These are phyloP conservation scores for Misgurnus mizolepis DNA, from an alignment of 2,113 vertebrate species.

Conservation along the genomic window DNA sequence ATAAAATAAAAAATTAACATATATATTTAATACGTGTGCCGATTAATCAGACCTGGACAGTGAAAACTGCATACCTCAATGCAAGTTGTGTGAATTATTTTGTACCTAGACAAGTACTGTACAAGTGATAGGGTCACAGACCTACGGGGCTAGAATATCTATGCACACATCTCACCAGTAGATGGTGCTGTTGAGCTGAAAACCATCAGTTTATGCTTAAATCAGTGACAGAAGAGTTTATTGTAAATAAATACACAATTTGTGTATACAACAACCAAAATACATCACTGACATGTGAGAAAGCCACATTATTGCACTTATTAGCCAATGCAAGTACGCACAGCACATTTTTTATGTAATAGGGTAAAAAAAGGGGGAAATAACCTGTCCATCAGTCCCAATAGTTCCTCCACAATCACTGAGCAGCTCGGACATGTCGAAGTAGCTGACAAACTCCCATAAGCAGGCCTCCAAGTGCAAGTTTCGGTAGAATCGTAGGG, in stretches of 20 bases:
- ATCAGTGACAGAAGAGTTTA: background rate
- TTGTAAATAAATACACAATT: background rate
- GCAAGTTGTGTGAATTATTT: too few species aligned
- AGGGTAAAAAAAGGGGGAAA: background rate
- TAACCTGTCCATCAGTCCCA: slow-evolving; percentile 84
- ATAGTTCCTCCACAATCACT: slow-evolving; percentile 67
- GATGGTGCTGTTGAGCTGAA: slow-evolving; percentile 1
- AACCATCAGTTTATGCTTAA: background rate
- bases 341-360: background rate
- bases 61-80: too few species aligned
- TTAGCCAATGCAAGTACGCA: too few species aligned
- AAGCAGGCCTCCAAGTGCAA: slow-evolving; percentile 84
- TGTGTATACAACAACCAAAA: background rate
- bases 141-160: too few species aligned
- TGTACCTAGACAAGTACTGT: too few species aligned
- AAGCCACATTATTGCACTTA: too few species aligned
- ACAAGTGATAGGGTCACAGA: too few species aligned
- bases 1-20: too few species aligned
- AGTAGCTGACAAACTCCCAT: slow-evolving; percentile 85
- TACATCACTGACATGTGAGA: too few species aligned
- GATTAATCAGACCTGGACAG: too few species aligned
- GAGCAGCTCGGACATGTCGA: slow-evolving; percentile 85
- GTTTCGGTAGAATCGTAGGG: slow-evolving; percentile 83
- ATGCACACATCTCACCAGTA: slow-evolving; percentile 17
- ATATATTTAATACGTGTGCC: too few species aligned